These are phyloP conservation scores for Oryzias melastigma DNA, from an alignment of 2,113 vertebrate genomes.

Conservation along the genomic window DNA sequence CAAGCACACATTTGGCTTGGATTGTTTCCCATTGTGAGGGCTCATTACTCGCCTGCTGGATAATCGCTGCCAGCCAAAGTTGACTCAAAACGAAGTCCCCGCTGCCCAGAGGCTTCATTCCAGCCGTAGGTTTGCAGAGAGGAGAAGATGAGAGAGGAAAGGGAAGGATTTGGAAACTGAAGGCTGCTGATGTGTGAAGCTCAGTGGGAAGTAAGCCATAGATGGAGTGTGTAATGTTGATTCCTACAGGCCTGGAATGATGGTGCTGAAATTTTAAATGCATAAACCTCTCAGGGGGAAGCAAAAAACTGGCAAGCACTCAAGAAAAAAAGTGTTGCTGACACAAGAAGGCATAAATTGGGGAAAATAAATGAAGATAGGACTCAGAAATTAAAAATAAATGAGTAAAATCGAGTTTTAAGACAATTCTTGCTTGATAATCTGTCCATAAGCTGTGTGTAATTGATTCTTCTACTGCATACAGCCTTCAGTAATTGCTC, in stretches of 20 bases:
- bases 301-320: background rate
- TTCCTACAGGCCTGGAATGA: constrained; percentile 8
- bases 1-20: constrained; percentile 67
- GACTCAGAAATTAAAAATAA: background rate
- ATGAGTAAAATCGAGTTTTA: constrained; percentile 17
- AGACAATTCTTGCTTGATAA: constrained; percentile 32
- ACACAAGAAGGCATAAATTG: background rate
- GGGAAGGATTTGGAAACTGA: constrained; percentile 15
- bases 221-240: constrained; percentile 8
- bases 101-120: constrained; percentile 20
- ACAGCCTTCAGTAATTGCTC: constrained; percentile 33
- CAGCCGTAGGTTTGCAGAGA: constrained; percentile 15
- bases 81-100: constrained; percentile 34
- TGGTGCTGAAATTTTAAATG: constrained; percentile 12
- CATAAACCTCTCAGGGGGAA: constrained; percentile 1
- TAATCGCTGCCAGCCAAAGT: constrained; percentile 45
- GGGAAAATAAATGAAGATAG: background rate
- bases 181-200: constrained; percentile 11
- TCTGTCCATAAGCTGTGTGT: constrained; percentile 36
- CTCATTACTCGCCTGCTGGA: constrained; percentile 55
- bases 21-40: constrained; percentile 63
- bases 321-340: background rate
- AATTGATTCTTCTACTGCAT: constrained; percentile 43
- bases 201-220: constrained; percentile 6
- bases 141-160: background rate